Evolutionary conservation across 2,888 invertebrate species (phyloP).

Genomic region (Trissonchulus sp.): DNA sequence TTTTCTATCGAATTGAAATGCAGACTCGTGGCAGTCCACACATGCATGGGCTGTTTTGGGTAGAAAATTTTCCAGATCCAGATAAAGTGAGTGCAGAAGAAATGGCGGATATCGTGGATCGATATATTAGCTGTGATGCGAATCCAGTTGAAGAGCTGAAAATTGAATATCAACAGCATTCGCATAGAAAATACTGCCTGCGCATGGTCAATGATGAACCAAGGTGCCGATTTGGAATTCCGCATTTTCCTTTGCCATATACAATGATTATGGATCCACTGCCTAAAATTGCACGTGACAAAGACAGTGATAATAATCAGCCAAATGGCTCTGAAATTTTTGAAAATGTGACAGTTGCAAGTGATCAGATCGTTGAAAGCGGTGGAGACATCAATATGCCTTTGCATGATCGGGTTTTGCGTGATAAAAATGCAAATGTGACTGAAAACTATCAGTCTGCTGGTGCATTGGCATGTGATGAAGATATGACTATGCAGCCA

Average conservation of each 20-base stretch:
- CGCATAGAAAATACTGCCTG: neutral
- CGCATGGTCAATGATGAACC: neutral
- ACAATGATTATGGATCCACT: neutral
- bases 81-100: neutral
- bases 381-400: too few relatives aligned
- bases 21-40: slow-evolving; percentile 17
- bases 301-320: too few relatives aligned
- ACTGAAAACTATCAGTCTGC: neutral
- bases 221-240: neutral
- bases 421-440: neutral
- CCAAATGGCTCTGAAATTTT: too few relatives aligned
- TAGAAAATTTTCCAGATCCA: slow-evolving; percentile 8
- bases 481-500: too few relatives aligned
- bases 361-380: too few relatives aligned
- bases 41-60: slow-evolving; percentile 18
- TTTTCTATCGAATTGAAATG: slow-evolving; percentile 12
- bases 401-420: too few relatives aligned
- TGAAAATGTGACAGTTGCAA: too few relatives aligned
- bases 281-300: neutral
- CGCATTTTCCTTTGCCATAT: neutral
- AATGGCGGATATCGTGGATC: slow-evolving; percentile 15
- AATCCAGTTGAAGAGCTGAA: neutral
- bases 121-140: neutral
- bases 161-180: neutral
- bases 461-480: neutral